Evolutionary conservation across 1,140 invertebrate genomes (phyloP).

Genomic region (Pseudomyrmex dendroicus): DNA sequence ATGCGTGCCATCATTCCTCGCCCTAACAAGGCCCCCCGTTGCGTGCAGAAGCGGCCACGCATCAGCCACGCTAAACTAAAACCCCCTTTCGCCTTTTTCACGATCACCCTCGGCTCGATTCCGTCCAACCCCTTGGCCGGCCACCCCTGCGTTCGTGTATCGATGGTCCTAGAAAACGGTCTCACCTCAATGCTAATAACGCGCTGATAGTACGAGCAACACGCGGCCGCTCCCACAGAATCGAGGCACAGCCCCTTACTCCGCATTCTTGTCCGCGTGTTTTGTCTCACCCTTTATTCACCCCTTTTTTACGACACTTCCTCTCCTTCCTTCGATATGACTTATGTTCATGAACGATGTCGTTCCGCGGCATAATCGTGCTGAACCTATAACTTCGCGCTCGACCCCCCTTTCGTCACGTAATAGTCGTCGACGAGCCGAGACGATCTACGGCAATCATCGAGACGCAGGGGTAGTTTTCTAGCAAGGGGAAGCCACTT

Average conservation of each 20-base stretch:
- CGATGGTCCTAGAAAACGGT: constrained; percentile 74
- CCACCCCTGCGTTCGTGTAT: constrained; percentile 71
- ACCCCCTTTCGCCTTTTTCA: constrained; percentile 53
- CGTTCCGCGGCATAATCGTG: constrained; percentile 65
- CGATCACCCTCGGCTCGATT: constrained; percentile 52
- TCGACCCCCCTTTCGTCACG: constrained; percentile 46
- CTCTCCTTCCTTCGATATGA: constrained; percentile 61
- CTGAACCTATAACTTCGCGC: constrained; percentile 17
- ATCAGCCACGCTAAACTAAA: constrained; percentile 71
- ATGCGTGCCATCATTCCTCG: constrained; percentile 69
- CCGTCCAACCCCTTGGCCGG: constrained; percentile 62
- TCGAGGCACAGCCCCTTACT: constrained; percentile 39
- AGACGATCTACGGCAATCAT: constrained; percentile 50
- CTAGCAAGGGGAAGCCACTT: constrained; percentile 63
- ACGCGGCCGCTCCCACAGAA: constrained; percentile 78
- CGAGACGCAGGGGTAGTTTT: constrained; percentile 1
- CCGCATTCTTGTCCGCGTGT: constrained; percentile 38
- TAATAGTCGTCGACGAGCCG: constrained; percentile 60
- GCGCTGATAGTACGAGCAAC: constrained; percentile 73
- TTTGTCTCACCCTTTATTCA: constrained; percentile 26
- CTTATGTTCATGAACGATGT: constrained; percentile 69
- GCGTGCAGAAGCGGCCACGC: constrained; percentile 69
- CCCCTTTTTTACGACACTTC: constrained; percentile 63
- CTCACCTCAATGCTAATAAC: constrained; percentile 80
- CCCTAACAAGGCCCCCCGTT: constrained; percentile 74